Conservation (phyloP, 2,797 vertebrate genomes). For the Dallia pectoralis region DNA sequence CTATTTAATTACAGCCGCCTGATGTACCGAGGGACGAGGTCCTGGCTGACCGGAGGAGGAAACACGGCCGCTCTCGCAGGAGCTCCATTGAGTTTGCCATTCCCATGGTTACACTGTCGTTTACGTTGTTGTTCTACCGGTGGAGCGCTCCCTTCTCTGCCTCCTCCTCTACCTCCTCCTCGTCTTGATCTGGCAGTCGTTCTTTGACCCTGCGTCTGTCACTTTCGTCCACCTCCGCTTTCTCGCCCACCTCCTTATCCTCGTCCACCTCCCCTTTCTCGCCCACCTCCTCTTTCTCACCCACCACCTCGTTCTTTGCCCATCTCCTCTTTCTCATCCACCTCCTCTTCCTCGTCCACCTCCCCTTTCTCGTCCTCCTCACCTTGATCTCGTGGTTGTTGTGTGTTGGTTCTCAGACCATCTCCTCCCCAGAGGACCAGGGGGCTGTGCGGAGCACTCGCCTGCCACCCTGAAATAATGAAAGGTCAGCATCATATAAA, state of each 20-base stretch:
- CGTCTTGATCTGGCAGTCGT: neutral
- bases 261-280: neutral
- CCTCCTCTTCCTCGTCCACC: slow-evolving; percentile 11
- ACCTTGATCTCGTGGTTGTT: neutral
- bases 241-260: slow-evolving; percentile 8
- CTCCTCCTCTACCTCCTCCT: neutral
- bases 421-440: neutral
- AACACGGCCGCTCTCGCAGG: neutral
- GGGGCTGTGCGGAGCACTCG: neutral
- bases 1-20: neutral
- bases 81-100: neutral
- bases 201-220: too few species aligned
- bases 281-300: neutral
- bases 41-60: neutral
- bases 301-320: neutral
- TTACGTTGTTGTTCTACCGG: neutral
- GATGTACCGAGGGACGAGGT: too few species aligned
- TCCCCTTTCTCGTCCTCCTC: neutral
- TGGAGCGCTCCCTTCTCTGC: neutral
- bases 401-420: neutral
- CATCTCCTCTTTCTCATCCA: neutral
- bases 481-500: slow-evolving; percentile 60
- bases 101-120: too few species aligned
- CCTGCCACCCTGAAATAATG: slow-evolving; percentile 12
- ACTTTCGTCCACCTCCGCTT: too few species aligned